Evolutionary conservation across 2,888 invertebrate genomes (phyloP).

Genomic region (Tetragonisca angustula): DNA sequence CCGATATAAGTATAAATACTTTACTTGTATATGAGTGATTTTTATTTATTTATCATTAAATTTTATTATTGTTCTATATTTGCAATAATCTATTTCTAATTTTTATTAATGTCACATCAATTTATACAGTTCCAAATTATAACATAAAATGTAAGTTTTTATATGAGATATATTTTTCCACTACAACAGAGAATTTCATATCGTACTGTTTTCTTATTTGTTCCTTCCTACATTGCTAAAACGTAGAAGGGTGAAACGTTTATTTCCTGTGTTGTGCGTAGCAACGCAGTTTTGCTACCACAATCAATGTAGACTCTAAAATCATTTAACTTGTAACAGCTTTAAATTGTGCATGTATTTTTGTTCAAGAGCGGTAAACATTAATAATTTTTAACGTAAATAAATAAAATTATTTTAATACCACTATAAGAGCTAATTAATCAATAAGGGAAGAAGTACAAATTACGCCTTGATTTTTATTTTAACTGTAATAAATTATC

Average conservation of each 20-base stretch:
- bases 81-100: background rate
- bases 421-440: too few species aligned
- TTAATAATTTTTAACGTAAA: background rate
- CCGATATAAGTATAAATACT: background rate
- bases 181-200: background rate
- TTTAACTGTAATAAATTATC: background rate
- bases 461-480: background rate
- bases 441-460: too few species aligned
- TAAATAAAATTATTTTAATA: background rate
- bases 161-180: background rate
- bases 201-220: background rate
- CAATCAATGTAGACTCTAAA: background rate
- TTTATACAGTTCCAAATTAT: background rate
- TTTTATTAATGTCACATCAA: background rate
- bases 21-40: background rate
- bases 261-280: conserved; percentile 8
- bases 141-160: background rate
- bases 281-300: conserved; percentile 22
- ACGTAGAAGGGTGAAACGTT: background rate
- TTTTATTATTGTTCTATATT: background rate
- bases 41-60: background rate
- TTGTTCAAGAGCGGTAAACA: too few species aligned
- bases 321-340: background rate
- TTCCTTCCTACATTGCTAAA: background rate
- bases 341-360: background rate